Evolutionary conservation across 2,113 vertebrate genomes (phyloP).

Genomic region (Chionodraco myersi): DNA sequence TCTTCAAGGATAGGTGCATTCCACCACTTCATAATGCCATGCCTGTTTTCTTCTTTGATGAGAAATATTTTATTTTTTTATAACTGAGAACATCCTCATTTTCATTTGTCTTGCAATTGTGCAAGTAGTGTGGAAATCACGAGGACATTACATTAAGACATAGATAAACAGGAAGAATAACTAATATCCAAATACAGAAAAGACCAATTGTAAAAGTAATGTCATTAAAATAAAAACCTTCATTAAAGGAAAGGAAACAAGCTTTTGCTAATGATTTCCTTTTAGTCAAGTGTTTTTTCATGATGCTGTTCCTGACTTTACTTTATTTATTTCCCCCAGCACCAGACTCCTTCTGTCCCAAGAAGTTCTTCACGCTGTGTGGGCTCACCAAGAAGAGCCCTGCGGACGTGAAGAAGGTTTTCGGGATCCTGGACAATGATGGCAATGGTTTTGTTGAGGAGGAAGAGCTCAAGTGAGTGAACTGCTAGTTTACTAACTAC

Average conservation of each 20-base stretch:
- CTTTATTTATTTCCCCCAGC: slow-evolving; percentile 79
- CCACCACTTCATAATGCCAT: slow-evolving; percentile 20
- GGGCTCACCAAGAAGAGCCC: slow-evolving; percentile 92
- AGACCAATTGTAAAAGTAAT: no score
- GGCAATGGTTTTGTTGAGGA: slow-evolving; percentile 94
- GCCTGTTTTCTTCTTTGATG: background rate
- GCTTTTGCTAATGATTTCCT: background rate
- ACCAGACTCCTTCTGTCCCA: slow-evolving; percentile 93
- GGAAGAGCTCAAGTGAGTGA: slow-evolving; percentile 93
- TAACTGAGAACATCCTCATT: no score
- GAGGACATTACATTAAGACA: no score
- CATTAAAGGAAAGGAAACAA: background rate
- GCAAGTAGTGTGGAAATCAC: no score
- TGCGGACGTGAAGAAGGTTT: slow-evolving; percentile 92
- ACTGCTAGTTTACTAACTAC: background rate
- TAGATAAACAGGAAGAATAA: no score
- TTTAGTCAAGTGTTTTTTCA: no score
- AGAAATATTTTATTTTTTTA: no score
- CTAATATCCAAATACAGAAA: no score
- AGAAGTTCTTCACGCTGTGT: slow-evolving; percentile 95
- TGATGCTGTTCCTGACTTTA: background rate
- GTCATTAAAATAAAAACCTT: no score
- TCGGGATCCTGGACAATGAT: slow-evolving; percentile 92
- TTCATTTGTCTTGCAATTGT: no score
- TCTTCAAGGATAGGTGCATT: background rate